Base-by-base conservation (phyloP, 2,888 invertebrate genomes). In the Caenorhabditis wallacei region DNA sequence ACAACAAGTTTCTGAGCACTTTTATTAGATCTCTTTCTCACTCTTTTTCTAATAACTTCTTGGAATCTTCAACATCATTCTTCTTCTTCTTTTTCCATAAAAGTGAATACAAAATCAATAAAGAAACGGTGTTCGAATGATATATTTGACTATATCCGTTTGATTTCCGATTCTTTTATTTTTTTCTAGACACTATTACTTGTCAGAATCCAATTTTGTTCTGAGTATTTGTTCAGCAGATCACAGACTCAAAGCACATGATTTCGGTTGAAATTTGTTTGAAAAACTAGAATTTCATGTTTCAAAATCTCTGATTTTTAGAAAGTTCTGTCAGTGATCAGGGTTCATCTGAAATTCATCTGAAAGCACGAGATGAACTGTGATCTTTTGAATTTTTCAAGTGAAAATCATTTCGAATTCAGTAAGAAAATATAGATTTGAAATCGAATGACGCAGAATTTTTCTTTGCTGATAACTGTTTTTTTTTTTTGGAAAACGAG, bases 1-100 rank as follows among this genome's bases (percentile, higher is more conserved):
- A 64, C 64, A 64, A 51, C 64, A 48, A 61, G 43, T 43, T 24
- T 40, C 64, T 18, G 37, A 66, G 66, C 66, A 66, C 53, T 53
- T 63, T 64, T 61, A 18, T 51, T 35, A 46, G 63, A 46, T 64
- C 48, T 18, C 26, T 56, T 30, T 22, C 20, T 48, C n/a, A n/a
- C 24, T 40, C 22, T 11, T 48, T 46, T 48, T 48, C 35, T 66
- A 66, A 66, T 53, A 66, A 57, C 46, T 69, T 56, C 43, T 56
- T 26, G 54, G 54, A 56, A 56, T 40, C 18, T 66, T 35, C 16
- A 51, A 48, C 20, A n/a, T n/a, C 40, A 40, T 37, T 18, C 24
- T 18, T 26, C 56, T 46, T 51, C 18, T 35, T 54, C 24, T 54
- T 18, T 26, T 24, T 46, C 24, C 24, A 8, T 64, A 18, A 18